phyloP scores from a whole-genome alignment of 2,888 invertebrate species.

The Aleiodes testaceus region DNA sequence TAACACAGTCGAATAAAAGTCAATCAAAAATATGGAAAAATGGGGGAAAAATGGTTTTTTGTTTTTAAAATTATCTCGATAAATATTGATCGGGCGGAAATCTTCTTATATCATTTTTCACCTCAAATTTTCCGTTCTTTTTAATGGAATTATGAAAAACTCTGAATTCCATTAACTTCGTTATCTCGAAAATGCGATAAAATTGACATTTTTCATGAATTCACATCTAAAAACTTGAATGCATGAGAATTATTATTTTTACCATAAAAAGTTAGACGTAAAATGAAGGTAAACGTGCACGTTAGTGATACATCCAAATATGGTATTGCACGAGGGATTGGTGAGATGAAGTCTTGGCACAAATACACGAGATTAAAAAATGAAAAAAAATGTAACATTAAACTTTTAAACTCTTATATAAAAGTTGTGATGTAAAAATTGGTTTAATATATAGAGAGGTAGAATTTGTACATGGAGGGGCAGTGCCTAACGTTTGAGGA shows the following conservation, averaged over 20 bases:
- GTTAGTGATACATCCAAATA: conserved; percentile 43
- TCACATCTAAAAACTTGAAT: background rate
- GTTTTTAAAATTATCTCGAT: background rate
- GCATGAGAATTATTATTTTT: conserved; percentile 11
- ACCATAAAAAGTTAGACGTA: background rate
- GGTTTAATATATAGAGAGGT: conserved; percentile 36
- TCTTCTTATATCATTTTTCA: background rate
- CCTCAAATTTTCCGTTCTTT: too few species aligned
- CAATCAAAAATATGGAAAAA: background rate
- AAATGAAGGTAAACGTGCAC: conserved; percentile 37
- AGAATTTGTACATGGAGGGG: conserved; percentile 15
- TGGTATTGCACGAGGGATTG: conserved; percentile 15
- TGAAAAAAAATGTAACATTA: background rate
- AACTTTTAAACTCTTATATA: background rate
- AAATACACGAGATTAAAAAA: conserved; percentile 7
- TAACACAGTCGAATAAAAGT: conserved; percentile 7
- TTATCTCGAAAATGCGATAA: too few species aligned
- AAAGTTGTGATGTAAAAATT: too few species aligned
- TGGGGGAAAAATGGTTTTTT: background rate
- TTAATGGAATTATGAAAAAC: too few species aligned
- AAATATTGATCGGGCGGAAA: background rate
- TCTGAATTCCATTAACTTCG: too few species aligned
- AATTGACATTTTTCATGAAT: background rate
- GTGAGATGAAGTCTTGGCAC: conserved; percentile 7
- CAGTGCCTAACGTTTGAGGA: conserved; percentile 40